Evolutionary conservation across 1,140 invertebrate species (phyloP).

Genomic region (Drosophila asahinai): DNA sequence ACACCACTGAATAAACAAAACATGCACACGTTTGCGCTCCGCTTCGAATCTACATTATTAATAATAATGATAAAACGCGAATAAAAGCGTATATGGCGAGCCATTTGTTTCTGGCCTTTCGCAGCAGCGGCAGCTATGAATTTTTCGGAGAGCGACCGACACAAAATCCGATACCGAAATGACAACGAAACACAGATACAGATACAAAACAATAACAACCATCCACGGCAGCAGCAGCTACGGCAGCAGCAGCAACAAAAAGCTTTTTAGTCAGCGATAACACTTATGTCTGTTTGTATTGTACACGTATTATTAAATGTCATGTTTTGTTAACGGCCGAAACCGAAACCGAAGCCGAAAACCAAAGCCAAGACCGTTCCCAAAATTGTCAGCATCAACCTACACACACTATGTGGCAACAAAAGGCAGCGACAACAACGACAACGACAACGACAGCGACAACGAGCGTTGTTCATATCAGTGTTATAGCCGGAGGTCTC

Average conservation of each 20-base stretch:
- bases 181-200: conserved; percentile 71
- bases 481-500: conserved; percentile 62
- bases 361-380: conserved; percentile 56
- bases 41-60: conserved; percentile 71
- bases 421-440: conserved; percentile 33
- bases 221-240: conserved; percentile 9
- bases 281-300: conserved; percentile 78
- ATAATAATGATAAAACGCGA: conserved; percentile 73
- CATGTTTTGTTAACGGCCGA: conserved; percentile 81
- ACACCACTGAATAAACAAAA: conserved; percentile 45
- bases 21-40: conserved; percentile 57
- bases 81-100: conserved; percentile 57
- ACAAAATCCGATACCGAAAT: conserved; percentile 65
- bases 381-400: conserved; percentile 78
- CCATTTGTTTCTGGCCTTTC: conserved; percentile 73
- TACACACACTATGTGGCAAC: conserved; percentile 43
- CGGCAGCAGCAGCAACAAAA: conserved; percentile 70
- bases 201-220: conserved; percentile 44
- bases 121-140: conserved; percentile 56
- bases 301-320: conserved; percentile 82
- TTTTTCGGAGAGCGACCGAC: conserved; percentile 29
- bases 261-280: conserved; percentile 82
- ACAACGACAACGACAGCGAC: conserved; percentile 47
- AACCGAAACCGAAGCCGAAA: conserved; percentile 45
- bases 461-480: conserved; percentile 65